Evolutionary conservation across 2,797 vertebrate species (phyloP).

Genomic region (Catharus ustulatus): DNA sequence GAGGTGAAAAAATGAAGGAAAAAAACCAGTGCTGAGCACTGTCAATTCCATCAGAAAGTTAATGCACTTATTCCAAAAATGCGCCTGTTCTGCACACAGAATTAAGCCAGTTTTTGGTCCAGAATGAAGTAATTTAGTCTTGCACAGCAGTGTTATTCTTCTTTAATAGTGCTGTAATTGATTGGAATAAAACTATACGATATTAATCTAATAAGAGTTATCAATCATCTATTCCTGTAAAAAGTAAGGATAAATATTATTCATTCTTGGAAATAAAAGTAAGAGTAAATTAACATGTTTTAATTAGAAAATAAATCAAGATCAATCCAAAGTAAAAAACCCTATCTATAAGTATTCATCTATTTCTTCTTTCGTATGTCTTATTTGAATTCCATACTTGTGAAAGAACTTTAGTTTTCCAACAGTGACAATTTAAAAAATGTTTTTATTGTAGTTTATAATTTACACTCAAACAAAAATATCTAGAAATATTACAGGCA

Average conservation of each 20-base stretch:
- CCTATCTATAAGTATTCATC: not conserved
- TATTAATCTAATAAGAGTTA: not conserved
- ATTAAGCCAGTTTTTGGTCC: not conserved
- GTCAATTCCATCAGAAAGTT: not conserved
- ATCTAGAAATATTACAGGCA: not conserved
- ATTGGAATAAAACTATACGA: not conserved
- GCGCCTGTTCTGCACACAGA: not conserved
- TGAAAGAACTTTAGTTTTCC: not conserved
- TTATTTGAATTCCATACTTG: not conserved
- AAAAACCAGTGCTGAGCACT: not conserved
- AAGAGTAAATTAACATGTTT: not conserved
- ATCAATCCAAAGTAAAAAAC: not conserved
- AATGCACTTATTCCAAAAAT: not conserved
- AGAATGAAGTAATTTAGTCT: not conserved
- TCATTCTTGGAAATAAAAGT: constrained; percentile 12
- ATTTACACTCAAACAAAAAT: constrained; percentile 35
- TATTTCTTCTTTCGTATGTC: not conserved
- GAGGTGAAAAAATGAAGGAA: not conserved
- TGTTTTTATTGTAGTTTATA: not conserved
- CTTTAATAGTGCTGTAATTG: not conserved
- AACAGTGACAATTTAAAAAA: constrained; percentile 12
- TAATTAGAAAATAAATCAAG: constrained; percentile 50
- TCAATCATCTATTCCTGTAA: not conserved
- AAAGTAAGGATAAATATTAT: constrained; percentile 1
- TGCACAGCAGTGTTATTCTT: not conserved